Percentiles rank a stretch among this genome's conserved stretches.
Conservation (phyloP, 1,140 invertebrate species). For the Drosophila erecta region DNA sequence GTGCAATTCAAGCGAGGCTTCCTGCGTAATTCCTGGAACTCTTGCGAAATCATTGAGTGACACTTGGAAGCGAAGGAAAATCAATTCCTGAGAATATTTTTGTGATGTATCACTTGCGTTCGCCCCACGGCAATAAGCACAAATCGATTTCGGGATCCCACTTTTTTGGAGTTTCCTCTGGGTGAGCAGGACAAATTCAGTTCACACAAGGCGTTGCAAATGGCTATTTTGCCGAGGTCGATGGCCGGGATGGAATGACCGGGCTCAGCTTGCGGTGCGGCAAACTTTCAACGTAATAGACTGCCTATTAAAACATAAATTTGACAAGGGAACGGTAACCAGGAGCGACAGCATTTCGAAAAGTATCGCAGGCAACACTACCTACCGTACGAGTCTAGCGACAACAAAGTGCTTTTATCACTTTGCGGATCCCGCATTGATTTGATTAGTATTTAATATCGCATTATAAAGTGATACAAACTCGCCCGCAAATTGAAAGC, state of each 20-base stretch:
- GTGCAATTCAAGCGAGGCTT: neutral
- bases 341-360: constrained; percentile 6
- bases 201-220: neutral
- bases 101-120: constrained; percentile 4
- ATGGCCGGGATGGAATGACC: neutral
- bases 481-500: constrained; percentile 12
- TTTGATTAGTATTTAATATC: constrained; percentile 57
- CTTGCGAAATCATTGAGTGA: neutral
- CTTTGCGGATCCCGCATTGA: constrained; percentile 7
- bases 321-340: constrained; percentile 27
- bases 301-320: constrained; percentile 29
- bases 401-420: constrained; percentile 41
- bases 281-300: constrained; percentile 25
- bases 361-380: neutral
- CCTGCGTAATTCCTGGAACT: neutral
- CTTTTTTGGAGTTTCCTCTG: neutral
- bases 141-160: constrained; percentile 23
- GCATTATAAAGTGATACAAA: constrained; percentile 38
- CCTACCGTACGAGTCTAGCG: neutral
- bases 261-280: neutral
- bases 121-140: constrained; percentile 7
- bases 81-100: constrained; percentile 12
- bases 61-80: neutral
- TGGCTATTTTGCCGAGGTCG: neutral
- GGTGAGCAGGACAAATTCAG: neutral